Evolutionary conservation across 1,140 invertebrate species (phyloP), one percentile per base, ranked within the genome.

Genomic region (Aplysia californica): DNA sequence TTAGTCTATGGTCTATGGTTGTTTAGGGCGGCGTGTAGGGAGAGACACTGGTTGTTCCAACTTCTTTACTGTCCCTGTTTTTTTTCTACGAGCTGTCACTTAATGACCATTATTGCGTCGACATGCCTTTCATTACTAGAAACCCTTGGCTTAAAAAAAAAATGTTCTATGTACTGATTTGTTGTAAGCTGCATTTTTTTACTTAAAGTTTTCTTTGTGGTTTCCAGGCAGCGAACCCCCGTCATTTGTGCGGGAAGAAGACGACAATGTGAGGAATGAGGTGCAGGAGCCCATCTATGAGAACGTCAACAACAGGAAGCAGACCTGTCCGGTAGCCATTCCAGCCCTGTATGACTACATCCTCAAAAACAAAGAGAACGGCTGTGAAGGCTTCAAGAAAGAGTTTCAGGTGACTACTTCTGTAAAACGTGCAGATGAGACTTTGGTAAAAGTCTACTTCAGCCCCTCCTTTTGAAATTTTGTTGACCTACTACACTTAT

Each of bases 261-360:
- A 81, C 39, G 78, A 79, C 58, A 75, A 56, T 10, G 58, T n/a
- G 5, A 79, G 67, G 36, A 78, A 83, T 31, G 77, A 74, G 26
- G 76, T 73, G n/a, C 75, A 80, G 15, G 84, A 86, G 70, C 85
- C 85, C 15, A 84, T 86, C 39, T 86, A 86, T 76, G 81, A 78
- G 20, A 86, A 86, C 71, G 81, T 86, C 0, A 86, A 81, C 69
- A 80, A 77, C 26, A 82, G 82, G 55, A 84, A 82, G 67, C 83
- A 83, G 76, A 83, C 74, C 18, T 78, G 78, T 38, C 82, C 85
- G 2, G 80, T 86, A 15, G 69, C 74, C 41, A 29, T 86, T 15
- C 39, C 70, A 61, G 81, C 84, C 50, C 77, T 86, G 10, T 80
- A 79, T 41, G 81, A 83, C 36, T 84, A 84, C 71, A 86, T 86